phyloP scores from a whole-genome alignment of 1,140 invertebrate genomes.

The Drosophila nigrodunni region DNA sequence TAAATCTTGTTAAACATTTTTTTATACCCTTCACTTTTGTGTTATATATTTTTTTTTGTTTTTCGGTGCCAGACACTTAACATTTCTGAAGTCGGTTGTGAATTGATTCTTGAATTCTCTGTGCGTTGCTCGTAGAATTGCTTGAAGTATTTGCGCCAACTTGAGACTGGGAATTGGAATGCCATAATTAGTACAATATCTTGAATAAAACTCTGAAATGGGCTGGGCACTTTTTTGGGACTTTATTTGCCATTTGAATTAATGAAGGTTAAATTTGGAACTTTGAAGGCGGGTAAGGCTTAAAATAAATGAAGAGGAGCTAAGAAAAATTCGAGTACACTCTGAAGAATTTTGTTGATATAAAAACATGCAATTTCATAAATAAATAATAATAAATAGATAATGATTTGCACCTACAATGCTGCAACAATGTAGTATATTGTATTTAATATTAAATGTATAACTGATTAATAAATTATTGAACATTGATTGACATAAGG shows the following conservation, averaged over 20 bases:
- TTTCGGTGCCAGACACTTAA: constrained; percentile 30
- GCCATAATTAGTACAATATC: constrained; percentile 22
- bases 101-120: constrained; percentile 23
- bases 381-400: no score
- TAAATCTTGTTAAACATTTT: constrained; percentile 38
- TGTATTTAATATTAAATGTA: no score
- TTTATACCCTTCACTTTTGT: constrained; percentile 62
- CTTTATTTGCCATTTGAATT: background rate
- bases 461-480: no score
- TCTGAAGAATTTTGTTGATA: no score
- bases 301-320: background rate
- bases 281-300: background rate
- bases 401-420: no score
- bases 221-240: background rate
- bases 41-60: no score
- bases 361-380: no score
- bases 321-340: no score
- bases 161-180: constrained; percentile 3
- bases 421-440: no score
- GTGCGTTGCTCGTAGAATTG: constrained; percentile 20
- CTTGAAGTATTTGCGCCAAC: constrained; percentile 9
- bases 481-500: background rate
- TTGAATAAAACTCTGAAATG: constrained; percentile 6
- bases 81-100: constrained; percentile 12
- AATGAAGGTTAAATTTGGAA: constrained; percentile 21